Evolutionary conservation across 2,888 invertebrate species (phyloP), one percentile per base, ranked within the genome.

Genomic region (Apotomis capreana): DNA sequence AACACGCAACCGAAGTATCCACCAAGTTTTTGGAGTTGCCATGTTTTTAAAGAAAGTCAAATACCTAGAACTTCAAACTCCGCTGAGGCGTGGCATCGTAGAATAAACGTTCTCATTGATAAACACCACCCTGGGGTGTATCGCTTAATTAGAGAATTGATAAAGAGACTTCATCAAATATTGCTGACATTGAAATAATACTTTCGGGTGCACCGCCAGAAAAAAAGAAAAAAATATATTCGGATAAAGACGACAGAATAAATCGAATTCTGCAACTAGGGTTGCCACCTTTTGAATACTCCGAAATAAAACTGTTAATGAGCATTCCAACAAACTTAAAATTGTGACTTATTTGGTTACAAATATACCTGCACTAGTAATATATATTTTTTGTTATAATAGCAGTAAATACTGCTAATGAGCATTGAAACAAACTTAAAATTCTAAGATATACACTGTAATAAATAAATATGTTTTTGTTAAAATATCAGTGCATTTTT

Each of bases 71-170:
- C 69, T 10, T 63, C 61, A 58, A 73, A 73, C 51, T 68, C 69
- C 0, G 72, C 73, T 36, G 74, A 73, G 60, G 52, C 73, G 5
- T 74, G 75, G 75, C 75, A 73, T 51, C 64, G 73, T 49, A 63
- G 70, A 36, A 73, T 75, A 13, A 73, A 73, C 51, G 36, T 52
- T 51, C 44, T 75, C 26, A 70, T 73, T 51, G 57, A 73, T 60
- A 70, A 68, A 61, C 54, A 62, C 10, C 46, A 69, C 10, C 69
- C 74, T 6, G 69, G 70, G 9, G 52, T 70, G 46, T 73, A 74
- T 68, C 46, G 46, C 10, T 58, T 75, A 6, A 68, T 75, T 8
- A 57, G 49, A 6, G 64, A 70, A 64, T 69, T 75, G 36, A 68
- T 70, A 9, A 74, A 57, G 72, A 70, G 59, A 68, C 54, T 10